Base-by-base conservation (phyloP, 1,140 invertebrate species). In the Drosophila trapezifrons region DNA sequence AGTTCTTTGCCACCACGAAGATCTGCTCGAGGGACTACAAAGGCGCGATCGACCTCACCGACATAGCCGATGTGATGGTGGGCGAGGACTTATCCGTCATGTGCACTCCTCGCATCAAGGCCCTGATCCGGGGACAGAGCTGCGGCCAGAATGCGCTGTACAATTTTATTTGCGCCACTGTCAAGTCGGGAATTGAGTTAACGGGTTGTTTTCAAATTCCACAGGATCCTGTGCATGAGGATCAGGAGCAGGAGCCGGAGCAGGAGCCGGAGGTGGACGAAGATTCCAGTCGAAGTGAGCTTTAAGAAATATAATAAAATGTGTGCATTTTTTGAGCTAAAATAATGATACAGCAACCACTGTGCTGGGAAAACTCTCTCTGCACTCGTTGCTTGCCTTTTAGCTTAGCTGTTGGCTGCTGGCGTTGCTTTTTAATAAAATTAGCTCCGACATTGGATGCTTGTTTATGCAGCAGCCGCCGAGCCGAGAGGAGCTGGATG, bases 351-450 rank as follows among this genome's bases (percentile, higher is more conserved):
- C 1, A n/a, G 2, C 13, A 46, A 25, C 62, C 74, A 76, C 62
- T 76, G 74, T 76, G 38, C 52, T 35, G 46, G 32, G 13, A 40
- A 20, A 37, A 29, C 38, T 43, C 32, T 20, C 38, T 40, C 10
- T 10, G 17, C 38, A 37, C 40, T 56, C 13, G 35, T 12, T 46
- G 72, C 43, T 74, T 75, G 75, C 75, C 75, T 77, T 78, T 78
- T 64, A 51, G 74, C 74, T 70, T 71, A 77, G 49, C 74, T 76
- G 52, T 49, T 67, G 52, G 67, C 67, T 71, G 65, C 65, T 71
- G 55, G 74, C 75, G 78, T 75, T 83, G 79, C 67, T 87, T 87
- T 87, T 87, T 87, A 87, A 87, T 87, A 87, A 87, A 87, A 87
- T 87, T 87, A 87, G 84, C 83, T 77, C 71, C 57, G 72, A 71